Percentiles rank a stretch among this genome's conserved stretches.
phyloP scores from a whole-genome alignment of 37 sponge, comb jelly and placozoan species.

The Bolinopsis microptera region DNA sequence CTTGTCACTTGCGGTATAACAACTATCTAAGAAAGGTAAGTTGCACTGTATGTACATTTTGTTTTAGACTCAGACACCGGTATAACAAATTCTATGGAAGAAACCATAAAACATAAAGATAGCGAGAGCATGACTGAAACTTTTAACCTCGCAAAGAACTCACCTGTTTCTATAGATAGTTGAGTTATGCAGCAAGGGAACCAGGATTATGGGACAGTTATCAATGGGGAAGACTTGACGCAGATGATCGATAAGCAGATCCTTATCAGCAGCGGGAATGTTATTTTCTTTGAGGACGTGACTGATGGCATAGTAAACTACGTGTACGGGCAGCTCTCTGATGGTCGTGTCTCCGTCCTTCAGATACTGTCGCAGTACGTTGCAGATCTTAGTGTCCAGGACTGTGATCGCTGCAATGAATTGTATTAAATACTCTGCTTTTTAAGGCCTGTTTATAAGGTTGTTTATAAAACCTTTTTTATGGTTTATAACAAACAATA shows the following conservation, averaged over 20 bases:
- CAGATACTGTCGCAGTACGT: neutral
- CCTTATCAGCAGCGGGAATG: neutral
- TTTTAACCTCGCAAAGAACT: neutral
- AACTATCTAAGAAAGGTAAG: too few species aligned
- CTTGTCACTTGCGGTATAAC: too few species aligned
- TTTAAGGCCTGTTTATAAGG: too few species aligned
- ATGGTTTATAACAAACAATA: too few species aligned
- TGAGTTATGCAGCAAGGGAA: neutral
- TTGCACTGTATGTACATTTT: too few species aligned
- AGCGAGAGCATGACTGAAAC: neutral
- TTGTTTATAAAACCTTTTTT: too few species aligned
- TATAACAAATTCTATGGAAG: too few species aligned
- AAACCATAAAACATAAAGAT: too few species aligned
- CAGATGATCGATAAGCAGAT: neutral
- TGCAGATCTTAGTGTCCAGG: constrained; percentile 35
- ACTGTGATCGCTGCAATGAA: constrained; percentile 26
- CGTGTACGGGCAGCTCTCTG: constrained; percentile 39
- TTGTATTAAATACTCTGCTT: too few species aligned
- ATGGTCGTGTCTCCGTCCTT: neutral
- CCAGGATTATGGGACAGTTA: constrained; percentile 44
- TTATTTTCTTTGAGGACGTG: constrained; percentile 37
- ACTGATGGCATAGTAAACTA: constrained; percentile 13
- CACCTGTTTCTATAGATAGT: neutral
- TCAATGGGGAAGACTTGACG: constrained; percentile 25
- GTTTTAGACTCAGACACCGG: too few species aligned